Percentiles rank a stretch among this genome's conserved stretches.
phyloP scores from a whole-genome alignment of 2,888 invertebrate genomes.

The Drosophila multiciliata region DNA sequence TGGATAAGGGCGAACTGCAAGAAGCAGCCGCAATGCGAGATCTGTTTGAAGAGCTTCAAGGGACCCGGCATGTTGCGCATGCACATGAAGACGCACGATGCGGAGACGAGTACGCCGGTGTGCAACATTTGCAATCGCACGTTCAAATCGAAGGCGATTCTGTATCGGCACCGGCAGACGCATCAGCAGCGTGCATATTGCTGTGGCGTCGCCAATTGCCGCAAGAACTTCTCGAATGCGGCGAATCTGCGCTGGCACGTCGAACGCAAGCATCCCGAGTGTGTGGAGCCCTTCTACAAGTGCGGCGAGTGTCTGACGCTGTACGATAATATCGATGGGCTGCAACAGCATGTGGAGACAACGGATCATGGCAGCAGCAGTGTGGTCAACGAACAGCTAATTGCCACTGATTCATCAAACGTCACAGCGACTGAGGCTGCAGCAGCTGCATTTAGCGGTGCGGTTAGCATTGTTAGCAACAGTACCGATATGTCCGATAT shows the following conservation, averaged over 20 bases:
- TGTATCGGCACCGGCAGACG: constrained; percentile 88
- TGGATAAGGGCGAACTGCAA: constrained; percentile 89
- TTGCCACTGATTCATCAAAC: constrained; percentile 23
- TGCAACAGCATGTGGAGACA: constrained; percentile 85
- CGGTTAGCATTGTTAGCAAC: constrained; percentile 70
- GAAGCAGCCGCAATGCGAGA: constrained; percentile 88
- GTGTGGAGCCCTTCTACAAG: constrained; percentile 83
- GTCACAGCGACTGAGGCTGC: not conserved
- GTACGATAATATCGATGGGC: constrained; percentile 87
- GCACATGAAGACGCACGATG: constrained; percentile 88
- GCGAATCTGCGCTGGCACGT: constrained; percentile 82
- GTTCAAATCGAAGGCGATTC: constrained; percentile 87
- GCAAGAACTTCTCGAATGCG: constrained; percentile 83
- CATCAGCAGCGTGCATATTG: constrained; percentile 86
- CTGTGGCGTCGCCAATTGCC: constrained; percentile 84
- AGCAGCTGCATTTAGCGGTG: constrained; percentile 60
- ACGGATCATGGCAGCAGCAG: constrained; percentile 78
- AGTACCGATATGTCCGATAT: constrained; percentile 69
- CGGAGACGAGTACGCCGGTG: constrained; percentile 87
- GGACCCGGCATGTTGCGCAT: constrained; percentile 89
- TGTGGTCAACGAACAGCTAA: constrained; percentile 32
- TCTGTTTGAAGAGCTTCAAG: constrained; percentile 88
- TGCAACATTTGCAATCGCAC: constrained; percentile 88
- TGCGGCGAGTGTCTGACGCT: constrained; percentile 87
- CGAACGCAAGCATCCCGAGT: constrained; percentile 83